These are phyloP conservation scores for Oophaga pumilio DNA, from an alignment of 2,113 vertebrate species.

Conservation along the genomic window DNA sequence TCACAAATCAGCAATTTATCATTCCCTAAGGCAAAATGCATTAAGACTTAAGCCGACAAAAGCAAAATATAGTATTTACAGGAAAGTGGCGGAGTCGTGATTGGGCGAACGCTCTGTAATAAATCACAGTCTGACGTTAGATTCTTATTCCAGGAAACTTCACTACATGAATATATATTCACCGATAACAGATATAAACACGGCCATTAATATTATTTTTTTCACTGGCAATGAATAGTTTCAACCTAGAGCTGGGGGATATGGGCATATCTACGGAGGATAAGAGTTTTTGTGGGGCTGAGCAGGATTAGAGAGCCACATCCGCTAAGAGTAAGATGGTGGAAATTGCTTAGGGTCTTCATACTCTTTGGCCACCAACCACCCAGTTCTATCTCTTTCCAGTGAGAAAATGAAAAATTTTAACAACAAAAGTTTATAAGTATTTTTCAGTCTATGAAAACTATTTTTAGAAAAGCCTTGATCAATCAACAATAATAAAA, in stretches of 20 bases:
- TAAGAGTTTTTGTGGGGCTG: not conserved
- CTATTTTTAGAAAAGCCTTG: no score
- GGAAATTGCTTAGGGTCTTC: not conserved
- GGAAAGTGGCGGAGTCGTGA: slow-evolving; percentile 6
- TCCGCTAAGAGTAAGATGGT: not conserved
- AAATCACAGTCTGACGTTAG: slow-evolving; percentile 39
- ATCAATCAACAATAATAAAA: no score
- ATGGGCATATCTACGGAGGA: not conserved
- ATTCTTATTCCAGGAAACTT: slow-evolving; percentile 8
- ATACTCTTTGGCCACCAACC: not conserved
- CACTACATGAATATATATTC: slow-evolving; percentile 1
- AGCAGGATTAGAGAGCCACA: not conserved
- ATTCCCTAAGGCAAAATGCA: slow-evolving; percentile 36
- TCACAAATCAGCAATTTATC: slow-evolving; percentile 33
- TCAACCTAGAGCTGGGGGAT: not conserved
- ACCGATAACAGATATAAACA: not conserved
- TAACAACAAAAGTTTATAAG: no score
- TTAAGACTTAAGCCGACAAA: slow-evolving; percentile 1
- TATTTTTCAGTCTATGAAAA: no score
- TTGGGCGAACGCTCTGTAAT: slow-evolving; percentile 5
- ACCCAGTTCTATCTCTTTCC: not conserved
- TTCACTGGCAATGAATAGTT: not conserved
- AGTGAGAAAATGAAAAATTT: no score
- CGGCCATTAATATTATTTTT: not conserved
- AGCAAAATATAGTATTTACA: not conserved